Evolutionary conservation across 2,888 invertebrate species (phyloP), one percentile per base, ranked within the genome.

Genomic region (Silvanus unidentatus): DNA sequence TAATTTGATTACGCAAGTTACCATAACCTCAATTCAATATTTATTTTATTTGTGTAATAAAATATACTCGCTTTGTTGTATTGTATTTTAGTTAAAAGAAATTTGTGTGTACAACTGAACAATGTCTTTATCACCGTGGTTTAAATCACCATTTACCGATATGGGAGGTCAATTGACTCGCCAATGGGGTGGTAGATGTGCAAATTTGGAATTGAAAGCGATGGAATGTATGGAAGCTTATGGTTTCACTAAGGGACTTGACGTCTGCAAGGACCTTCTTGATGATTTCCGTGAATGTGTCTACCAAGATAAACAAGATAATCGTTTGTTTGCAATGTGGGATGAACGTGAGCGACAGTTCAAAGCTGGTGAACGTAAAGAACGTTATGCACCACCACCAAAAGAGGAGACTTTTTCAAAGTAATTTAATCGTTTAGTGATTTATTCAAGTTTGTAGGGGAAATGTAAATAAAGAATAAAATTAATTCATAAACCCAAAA

Each of bases 211-310:
- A 71, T 72, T 83, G 64, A 76, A 78, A 22, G 78, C 81, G 60
- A 78, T 86, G 72, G 86, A 90, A 53, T 91, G 90, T 60, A 62
- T 88, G 39, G 88, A 90, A 62, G 90, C 88, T 2, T 88, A 90
- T 54, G 91, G 90, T 1, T 57, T 80, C 8, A 78, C 81, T n/a
- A 74, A 76, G 32, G 86, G 84, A 1, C 56, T 71, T 28, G 61
- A 60, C n/a, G 79, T 82, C 63, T 91, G 91, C 64, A 62, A 68
- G 2, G 67, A 74, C 41, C 65, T 86, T 5, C 75, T 84, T 44
- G 73, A 75, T 0, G 89, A 91, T 68, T 84, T 81, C 57, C 73
- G 77, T 47, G 90, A 91, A 69, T 91, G 91, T 57, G 70, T 77
- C 11, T 70, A 73, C 1, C 68, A 72, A 51, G 67, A 68, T 0